Conservation (phyloP, 1,140 invertebrate genomes). For the Pachyrhynchus sulphureomaculatus region DNA sequence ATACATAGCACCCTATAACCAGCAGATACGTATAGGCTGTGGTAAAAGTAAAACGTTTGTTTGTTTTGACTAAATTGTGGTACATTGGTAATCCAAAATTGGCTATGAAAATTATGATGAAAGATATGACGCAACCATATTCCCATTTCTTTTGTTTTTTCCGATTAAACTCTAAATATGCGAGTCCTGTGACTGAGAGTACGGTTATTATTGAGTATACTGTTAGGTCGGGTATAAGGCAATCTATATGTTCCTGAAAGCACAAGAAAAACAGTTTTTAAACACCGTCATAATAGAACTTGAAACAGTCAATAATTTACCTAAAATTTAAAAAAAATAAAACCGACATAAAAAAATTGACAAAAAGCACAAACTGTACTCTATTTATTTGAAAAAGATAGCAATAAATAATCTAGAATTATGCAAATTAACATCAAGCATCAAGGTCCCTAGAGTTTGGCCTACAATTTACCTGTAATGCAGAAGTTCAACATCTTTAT, state of each 20-base stretch:
- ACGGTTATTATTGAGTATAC: constrained; percentile 51
- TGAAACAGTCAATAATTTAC: too few species aligned
- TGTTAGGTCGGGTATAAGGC: constrained; percentile 50
- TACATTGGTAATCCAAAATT: constrained; percentile 61
- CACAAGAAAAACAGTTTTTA: too few species aligned
- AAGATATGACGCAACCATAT: constrained; percentile 38
- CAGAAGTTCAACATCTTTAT: too few species aligned
- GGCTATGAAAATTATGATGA: constrained; percentile 52
- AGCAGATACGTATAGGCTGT: constrained; percentile 71
- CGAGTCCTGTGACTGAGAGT: constrained; percentile 36
- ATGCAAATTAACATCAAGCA: too few species aligned
- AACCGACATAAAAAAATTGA: too few species aligned
- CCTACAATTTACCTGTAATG: too few species aligned
- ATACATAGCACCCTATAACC: constrained; percentile 74
- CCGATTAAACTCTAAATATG: constrained; percentile 14
- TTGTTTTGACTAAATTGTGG: constrained; percentile 49
- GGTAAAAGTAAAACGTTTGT: constrained; percentile 48
- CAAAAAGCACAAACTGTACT: too few species aligned
- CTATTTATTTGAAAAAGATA: too few species aligned
- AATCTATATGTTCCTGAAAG: constrained; percentile 44
- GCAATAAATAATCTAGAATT: too few species aligned
- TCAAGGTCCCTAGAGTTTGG: too few species aligned
- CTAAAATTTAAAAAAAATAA: too few species aligned
- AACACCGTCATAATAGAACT: too few species aligned
- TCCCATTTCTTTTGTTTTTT: constrained; percentile 13